Conservation (phyloP, 2,888 invertebrate species). For the Dromius quadrimaculatus region DNA sequence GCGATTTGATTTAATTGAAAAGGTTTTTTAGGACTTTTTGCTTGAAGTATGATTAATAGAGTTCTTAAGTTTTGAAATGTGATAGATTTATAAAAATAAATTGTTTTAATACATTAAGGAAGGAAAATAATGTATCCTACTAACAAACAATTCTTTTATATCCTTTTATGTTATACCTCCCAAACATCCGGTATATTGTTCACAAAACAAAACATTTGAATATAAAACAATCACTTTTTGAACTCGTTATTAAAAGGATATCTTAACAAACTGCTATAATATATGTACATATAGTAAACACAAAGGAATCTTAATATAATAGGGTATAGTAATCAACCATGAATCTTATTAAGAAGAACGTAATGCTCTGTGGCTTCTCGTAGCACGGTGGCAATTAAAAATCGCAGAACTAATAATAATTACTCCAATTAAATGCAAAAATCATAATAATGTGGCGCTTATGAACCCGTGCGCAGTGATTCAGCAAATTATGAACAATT, state of each 20-base stretch:
- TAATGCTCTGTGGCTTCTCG: conserved; percentile 4
- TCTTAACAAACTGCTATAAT: not conserved
- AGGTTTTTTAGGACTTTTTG: too few relatives aligned
- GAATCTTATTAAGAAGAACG: conserved; percentile 27
- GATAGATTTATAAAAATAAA: too few relatives aligned
- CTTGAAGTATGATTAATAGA: too few relatives aligned
- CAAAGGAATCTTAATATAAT: not conserved
- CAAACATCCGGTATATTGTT: conserved; percentile 28
- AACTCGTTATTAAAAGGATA: too few relatives aligned
- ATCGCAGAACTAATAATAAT: conserved; percentile 33
- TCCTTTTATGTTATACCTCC: too few relatives aligned
- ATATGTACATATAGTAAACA: conserved; percentile 7
- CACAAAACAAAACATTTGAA: conserved; percentile 14
- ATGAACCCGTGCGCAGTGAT: conserved; percentile 27
- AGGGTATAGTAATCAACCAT: not conserved
- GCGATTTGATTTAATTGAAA: conserved; percentile 32
- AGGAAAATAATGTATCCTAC: too few relatives aligned
- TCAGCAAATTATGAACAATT: conserved; percentile 33
- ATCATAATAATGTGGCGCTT: conserved; percentile 38
- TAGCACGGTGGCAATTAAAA: conserved; percentile 28
- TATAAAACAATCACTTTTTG: conserved; percentile 19
- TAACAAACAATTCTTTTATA: too few relatives aligned
- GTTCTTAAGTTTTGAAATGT: too few relatives aligned
- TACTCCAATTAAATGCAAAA: conserved; percentile 39
- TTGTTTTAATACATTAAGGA: too few relatives aligned